These are phyloP conservation scores for Istiophorus platypterus DNA, from an alignment of 2,113 vertebrate genomes.

Conservation along the genomic window DNA sequence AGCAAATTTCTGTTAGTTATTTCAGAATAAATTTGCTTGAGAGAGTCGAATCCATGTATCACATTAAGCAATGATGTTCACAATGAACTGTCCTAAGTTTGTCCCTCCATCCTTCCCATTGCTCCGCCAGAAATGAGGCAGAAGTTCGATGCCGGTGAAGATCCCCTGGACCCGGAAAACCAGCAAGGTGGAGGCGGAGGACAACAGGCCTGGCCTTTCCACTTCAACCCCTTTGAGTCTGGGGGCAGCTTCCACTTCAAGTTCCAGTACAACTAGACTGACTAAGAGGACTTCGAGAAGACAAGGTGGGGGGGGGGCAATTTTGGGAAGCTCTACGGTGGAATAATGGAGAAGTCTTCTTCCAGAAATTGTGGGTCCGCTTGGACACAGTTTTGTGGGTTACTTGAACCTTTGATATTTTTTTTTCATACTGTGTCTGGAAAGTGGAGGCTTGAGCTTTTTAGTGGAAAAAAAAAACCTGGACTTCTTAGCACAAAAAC, in stretches of 20 bases:
- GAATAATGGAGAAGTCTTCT: constrained; percentile 37
- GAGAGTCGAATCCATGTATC: too few species aligned
- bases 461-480: neutral
- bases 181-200: constrained; percentile 86
- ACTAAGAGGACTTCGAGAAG: neutral
- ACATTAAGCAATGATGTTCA: too few species aligned
- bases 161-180: constrained; percentile 88
- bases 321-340: neutral
- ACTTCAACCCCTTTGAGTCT: constrained; percentile 89
- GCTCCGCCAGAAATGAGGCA: constrained; percentile 85
- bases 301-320: neutral
- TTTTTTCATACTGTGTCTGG: neutral
- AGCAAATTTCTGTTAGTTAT: too few species aligned
- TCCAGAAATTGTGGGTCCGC: constrained; percentile 34
- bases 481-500: constrained; percentile 31
- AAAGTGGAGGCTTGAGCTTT: constrained; percentile 8
- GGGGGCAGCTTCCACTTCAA: constrained; percentile 89
- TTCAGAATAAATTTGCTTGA: too few species aligned
- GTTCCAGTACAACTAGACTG: constrained; percentile 86
- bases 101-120: neutral
- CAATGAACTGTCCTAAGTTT: neutral
- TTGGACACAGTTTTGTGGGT: constrained; percentile 34
- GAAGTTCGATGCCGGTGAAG: constrained; percentile 89
- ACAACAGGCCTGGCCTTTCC: constrained; percentile 84
- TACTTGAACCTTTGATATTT: constrained; percentile 30